A percentile compares a stretch with the other conserved stretches of the same genome.
Evolutionary conservation across 1,140 invertebrate genomes (phyloP).

Genomic region (Drosophila mauritiana): DNA sequence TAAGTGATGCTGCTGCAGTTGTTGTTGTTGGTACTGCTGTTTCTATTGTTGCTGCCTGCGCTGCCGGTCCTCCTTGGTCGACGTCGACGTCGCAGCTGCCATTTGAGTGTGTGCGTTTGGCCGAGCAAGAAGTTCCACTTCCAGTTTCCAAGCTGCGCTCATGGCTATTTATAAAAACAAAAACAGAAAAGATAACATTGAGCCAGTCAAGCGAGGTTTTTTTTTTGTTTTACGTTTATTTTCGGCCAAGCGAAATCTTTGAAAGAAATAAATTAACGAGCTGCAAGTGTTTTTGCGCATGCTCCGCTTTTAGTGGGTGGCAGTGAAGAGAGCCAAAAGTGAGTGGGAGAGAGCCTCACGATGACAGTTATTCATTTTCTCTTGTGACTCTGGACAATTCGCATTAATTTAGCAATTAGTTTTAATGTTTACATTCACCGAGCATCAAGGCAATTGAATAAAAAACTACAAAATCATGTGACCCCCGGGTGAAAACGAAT

Average conservation of each 20-base stretch:
- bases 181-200: slow-evolving; percentile 39
- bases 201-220: slow-evolving; percentile 58
- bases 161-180: slow-evolving; percentile 67
- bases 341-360: slow-evolving; percentile 18
- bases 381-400: slow-evolving; percentile 66
- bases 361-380: slow-evolving; percentile 64
- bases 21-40: slow-evolving; percentile 41
- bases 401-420: slow-evolving; percentile 74
- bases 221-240: not conserved
- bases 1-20: slow-evolving; percentile 14
- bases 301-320: slow-evolving; percentile 56
- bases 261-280: slow-evolving; percentile 40
- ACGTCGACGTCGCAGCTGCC: slow-evolving; percentile 22
- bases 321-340: not conserved
- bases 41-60: slow-evolving; percentile 22
- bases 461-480: slow-evolving; percentile 57
- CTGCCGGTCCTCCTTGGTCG: slow-evolving; percentile 30
- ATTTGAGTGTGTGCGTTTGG: slow-evolving; percentile 53
- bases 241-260: slow-evolving; percentile 22
- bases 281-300: slow-evolving; percentile 53
- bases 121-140: slow-evolving; percentile 56
- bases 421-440: slow-evolving; percentile 57
- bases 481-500: slow-evolving; percentile 13
- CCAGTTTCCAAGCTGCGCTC: slow-evolving; percentile 58
- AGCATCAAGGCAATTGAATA: slow-evolving; percentile 19